Evolutionary conservation across 2,888 invertebrate species (phyloP).

Genomic region (Ariolimax columbianus): DNA sequence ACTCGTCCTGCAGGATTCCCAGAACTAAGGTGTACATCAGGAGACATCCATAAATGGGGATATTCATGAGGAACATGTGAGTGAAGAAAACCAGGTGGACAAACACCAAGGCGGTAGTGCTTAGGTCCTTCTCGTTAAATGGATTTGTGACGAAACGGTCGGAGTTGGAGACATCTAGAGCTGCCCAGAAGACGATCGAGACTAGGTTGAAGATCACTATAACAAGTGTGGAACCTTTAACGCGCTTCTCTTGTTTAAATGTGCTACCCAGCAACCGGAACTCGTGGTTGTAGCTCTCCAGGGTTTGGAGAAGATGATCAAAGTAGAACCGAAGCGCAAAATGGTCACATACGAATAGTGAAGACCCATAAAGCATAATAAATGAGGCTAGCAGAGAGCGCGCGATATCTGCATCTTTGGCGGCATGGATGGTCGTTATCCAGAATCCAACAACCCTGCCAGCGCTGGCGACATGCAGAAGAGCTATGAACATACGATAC

Average conservation of each 20-base stretch:
- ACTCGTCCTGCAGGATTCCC: not conserved
- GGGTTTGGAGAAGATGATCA: not conserved
- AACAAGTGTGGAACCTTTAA: not conserved
- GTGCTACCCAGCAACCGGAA: not conserved
- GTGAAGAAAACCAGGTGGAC: not conserved
- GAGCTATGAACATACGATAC: not conserved
- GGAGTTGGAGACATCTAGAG: not conserved
- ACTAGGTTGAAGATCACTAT: not conserved
- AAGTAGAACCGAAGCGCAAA: constrained; percentile 1
- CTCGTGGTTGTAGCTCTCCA: not conserved
- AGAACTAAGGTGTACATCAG: constrained; percentile 2
- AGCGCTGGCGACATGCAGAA: not conserved
- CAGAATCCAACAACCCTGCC: not conserved
- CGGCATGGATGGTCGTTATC: not conserved
- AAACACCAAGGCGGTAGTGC: not conserved
- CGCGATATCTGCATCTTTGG: not conserved
- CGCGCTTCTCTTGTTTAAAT: not conserved
- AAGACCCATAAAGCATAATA: not conserved
- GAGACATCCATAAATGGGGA: not conserved
- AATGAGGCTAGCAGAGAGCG: not conserved
- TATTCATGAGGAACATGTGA: not conserved
- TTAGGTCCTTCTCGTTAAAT: not conserved
- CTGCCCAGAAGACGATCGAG: not conserved
- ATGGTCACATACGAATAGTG: not conserved
- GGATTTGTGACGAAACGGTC: constrained; percentile 4